phyloP scores from a whole-genome alignment of 2,113 vertebrate genomes.

The Corythoichthys intestinalis region DNA sequence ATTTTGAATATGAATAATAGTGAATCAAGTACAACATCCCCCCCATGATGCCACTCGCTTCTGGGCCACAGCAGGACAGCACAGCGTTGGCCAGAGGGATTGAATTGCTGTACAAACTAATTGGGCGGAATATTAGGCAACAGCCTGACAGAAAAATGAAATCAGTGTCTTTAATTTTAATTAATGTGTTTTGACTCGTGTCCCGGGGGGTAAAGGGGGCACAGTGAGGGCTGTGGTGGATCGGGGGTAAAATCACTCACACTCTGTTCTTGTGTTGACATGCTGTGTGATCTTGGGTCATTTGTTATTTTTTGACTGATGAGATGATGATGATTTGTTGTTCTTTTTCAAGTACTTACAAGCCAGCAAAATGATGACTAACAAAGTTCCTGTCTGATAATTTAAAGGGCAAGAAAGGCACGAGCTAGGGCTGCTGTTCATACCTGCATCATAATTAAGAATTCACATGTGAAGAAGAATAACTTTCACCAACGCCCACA shows the following conservation, averaged over 20 bases:
- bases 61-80: constrained; percentile 14
- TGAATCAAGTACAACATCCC: neutral
- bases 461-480: constrained; percentile 40
- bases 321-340: constrained; percentile 26
- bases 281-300: constrained; percentile 22
- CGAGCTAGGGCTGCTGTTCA: constrained; percentile 36
- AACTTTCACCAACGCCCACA: constrained; percentile 27
- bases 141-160: constrained; percentile 48
- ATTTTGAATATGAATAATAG: neutral
- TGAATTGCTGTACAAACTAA: constrained; percentile 45
- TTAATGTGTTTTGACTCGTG: constrained; percentile 55
- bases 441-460: constrained; percentile 45
- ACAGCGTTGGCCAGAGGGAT: constrained; percentile 27
- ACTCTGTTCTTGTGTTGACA: constrained; percentile 38
- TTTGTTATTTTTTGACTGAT: constrained; percentile 22
- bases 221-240: constrained; percentile 19
- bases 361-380: constrained; percentile 32
- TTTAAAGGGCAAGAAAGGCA: constrained; percentile 23
- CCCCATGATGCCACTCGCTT: neutral
- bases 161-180: constrained; percentile 50
- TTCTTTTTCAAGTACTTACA: constrained; percentile 44
- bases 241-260: constrained; percentile 27
- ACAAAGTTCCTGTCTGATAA: constrained; percentile 15
- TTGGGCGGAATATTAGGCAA: constrained; percentile 36
- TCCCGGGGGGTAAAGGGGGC: constrained; percentile 37